Conservation (phyloP, 2,113 vertebrate genomes). For the Coreoperca whiteheadi region DNA sequence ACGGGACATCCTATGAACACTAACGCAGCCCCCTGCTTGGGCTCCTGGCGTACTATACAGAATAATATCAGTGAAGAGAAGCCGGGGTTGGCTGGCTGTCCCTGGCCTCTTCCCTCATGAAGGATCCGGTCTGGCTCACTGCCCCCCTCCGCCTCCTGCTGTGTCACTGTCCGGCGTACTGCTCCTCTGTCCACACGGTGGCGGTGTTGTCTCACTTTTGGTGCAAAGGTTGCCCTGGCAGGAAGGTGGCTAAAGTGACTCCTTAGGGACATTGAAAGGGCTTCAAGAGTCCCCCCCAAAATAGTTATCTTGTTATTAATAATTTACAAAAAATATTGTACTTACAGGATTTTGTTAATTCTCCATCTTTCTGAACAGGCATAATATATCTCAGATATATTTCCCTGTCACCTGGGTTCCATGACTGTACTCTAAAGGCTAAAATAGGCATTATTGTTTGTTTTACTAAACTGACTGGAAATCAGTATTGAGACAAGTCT, state of each 20-base stretch:
- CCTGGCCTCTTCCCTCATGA: constrained; percentile 85
- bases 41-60: constrained; percentile 63
- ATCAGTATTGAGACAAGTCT: neutral
- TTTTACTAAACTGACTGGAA: neutral
- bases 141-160: constrained; percentile 78
- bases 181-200: constrained; percentile 51
- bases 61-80: constrained; percentile 72
- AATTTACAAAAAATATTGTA: too few species aligned
- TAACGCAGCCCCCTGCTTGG: constrained; percentile 74
- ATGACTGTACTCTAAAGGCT: neutral
- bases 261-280: neutral
- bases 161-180: constrained; percentile 70
- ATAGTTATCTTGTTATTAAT: too few species aligned
- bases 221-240: neutral
- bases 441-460: neutral
- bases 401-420: neutral
- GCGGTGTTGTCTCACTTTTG: constrained; percentile 42
- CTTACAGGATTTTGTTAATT: neutral
- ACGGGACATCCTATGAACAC: constrained; percentile 88
- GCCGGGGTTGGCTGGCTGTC: constrained; percentile 83
- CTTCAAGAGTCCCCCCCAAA: neutral
- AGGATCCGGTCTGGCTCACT: constrained; percentile 81
- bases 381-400: neutral
- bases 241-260: neutral
- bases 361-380: neutral